Evolutionary conservation across 1,140 invertebrate genomes (phyloP), one percentile per base, ranked within the genome.

Genomic region (Euwallacea similis): DNA sequence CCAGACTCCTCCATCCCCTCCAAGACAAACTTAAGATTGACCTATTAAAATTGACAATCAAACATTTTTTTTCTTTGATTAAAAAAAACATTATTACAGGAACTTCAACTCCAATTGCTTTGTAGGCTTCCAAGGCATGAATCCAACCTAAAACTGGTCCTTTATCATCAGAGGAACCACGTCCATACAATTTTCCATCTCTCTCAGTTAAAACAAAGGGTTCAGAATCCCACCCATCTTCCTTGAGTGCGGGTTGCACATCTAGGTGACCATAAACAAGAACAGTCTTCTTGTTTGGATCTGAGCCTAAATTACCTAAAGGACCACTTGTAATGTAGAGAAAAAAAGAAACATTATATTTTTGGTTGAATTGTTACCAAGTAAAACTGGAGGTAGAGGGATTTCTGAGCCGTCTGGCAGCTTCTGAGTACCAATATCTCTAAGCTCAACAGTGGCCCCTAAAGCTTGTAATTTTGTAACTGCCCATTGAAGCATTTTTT

Each of bases 1-100:
- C 97, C 97, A 77, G 89, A 93, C 83, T 99, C 98, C 85, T 99
- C 98, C 97, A 99, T 99, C 55, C 94, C 96, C 87, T 99, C 97
- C 80, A 99, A 95, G 13, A 94, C 88, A 84, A 99, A 98, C 88
- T 98, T 98, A 0, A 99, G 78, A 83, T 99, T 99, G 0, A 98
- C 89, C 69, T 70, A 41, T 10, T 58, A 55, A 42, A 41, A 55
- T 4, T 16, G 4, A 50, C 2, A 0, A 6, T 59, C 6, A 13
- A 0, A 62, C 0, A 16, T 7, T 10, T 42, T 61, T n/a, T 15
- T 42, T 61, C 42, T 41, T 7, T 50, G 42, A 43, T 61, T 61
- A 50, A 50, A 33, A n/a, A 8, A 2, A 64, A 6, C 7, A 11
- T 15, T 98, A 33, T 99, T 72, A 72, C 89, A 21, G 97, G 96